Base-by-base conservation (phyloP, 2,113 vertebrate genomes). In the Vireo altiloquus region DNA sequence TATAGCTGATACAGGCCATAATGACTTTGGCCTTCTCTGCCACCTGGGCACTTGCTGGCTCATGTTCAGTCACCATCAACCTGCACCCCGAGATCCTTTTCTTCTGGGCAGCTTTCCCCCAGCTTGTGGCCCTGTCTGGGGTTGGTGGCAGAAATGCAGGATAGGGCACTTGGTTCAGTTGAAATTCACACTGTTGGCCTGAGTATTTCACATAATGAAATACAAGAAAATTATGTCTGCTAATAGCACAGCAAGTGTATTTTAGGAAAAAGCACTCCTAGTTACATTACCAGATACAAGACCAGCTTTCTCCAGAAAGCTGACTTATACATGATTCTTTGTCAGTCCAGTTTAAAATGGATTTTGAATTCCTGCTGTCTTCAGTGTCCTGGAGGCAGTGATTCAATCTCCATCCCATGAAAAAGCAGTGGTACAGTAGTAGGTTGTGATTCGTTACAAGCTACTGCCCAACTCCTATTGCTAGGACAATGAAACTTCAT, bases 21-120 rank as follows among this genome's bases (percentile, higher is more conserved):
- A 60, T 68, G 39, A 6, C 21, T 35, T 0, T 35, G 54, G 24
- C 24, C 6, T 53, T 47, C 37, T 54, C 0, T 0, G 20, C 8
- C 46, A 35, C n/a, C 53, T 75, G 30, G 24, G 9, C 61, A 68
- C 30, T 40, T 7, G 4, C 20, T 60, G 50, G 28, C 24, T 49
- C 24, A 15, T 25, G 16, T 47, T 31, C 20, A 47, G 30, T 13
- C 4, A 4, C 20, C 15, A 10, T 19, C 28, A 30, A 5, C 28
- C 30, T 33, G 21, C 24, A 42, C 8, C 2, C 30, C 4, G 12
- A 33, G 6, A 7, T 49, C 35, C 15, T 56, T 22, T 61, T 37
- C 25, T 25, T 8, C 12, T 27, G 21, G 8, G 25, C 31, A 23
- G 10, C 40, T 56, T 70, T 42, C 27, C 15, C 64, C 9, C 27